Conservation (phyloP, 2,888 invertebrate genomes). For the Agriotes lineatus region DNA sequence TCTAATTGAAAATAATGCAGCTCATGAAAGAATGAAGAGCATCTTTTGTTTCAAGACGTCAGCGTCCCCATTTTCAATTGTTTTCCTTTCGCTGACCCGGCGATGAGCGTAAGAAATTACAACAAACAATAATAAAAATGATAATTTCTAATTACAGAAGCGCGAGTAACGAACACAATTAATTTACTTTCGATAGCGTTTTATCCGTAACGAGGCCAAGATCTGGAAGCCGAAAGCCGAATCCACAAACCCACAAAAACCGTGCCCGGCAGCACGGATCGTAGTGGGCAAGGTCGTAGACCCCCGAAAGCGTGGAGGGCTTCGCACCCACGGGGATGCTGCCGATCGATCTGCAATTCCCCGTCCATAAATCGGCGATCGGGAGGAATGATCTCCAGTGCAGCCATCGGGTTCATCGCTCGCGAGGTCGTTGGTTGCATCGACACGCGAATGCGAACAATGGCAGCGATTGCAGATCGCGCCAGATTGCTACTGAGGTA, state of each 20-base stretch:
- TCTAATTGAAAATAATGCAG: too few species aligned
- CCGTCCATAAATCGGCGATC: slow-evolving; percentile 27
- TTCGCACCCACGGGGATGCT: slow-evolving; percentile 21
- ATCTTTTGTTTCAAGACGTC: too few species aligned
- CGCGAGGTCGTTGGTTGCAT: slow-evolving; percentile 52
- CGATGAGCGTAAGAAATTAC: not conserved
- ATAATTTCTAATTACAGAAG: slow-evolving; percentile 11
- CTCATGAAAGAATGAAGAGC: too few species aligned
- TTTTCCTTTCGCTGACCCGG: slow-evolving; percentile 4
- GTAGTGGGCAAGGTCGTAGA: slow-evolving; percentile 18
- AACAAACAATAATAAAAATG: slow-evolving; percentile 20
- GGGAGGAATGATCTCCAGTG: slow-evolving; percentile 44
- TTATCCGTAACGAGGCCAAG: slow-evolving; percentile 25
- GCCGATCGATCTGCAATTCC: slow-evolving; percentile 15
- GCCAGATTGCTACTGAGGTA: slow-evolving; percentile 55
- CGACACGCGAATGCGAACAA: slow-evolving; percentile 49
- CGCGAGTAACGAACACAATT: slow-evolving; percentile 9
- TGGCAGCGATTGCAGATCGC: slow-evolving; percentile 51
- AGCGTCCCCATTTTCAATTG: too few species aligned
- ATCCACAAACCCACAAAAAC: slow-evolving; percentile 36
- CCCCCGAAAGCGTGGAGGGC: too few species aligned
- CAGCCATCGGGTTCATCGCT: slow-evolving; percentile 50
- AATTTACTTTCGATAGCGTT: slow-evolving; percentile 36
- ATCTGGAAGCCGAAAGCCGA: slow-evolving; percentile 11
- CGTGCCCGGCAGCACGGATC: not conserved